These are phyloP conservation scores for Antidorcas marsupialis DNA, from an alignment of 2,113 vertebrate genomes.

Conservation along the genomic window DNA sequence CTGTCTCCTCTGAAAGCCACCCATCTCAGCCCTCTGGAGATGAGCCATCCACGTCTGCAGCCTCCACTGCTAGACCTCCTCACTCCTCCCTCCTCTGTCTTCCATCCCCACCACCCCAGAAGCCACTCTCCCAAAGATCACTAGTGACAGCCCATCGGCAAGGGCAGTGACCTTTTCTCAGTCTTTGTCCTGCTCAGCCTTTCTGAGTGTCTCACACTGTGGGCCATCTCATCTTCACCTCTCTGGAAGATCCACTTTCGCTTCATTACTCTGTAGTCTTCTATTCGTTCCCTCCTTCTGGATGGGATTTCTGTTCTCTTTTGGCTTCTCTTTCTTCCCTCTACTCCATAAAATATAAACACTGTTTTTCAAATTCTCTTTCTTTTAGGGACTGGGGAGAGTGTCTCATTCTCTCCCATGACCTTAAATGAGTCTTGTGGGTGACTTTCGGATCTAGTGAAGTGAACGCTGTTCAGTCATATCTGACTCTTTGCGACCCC, in stretches of 20 bases:
- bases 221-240: not conserved
- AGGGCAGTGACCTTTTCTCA: not conserved
- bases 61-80: not conserved
- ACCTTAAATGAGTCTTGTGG: not conserved
- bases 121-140: constrained; percentile 8
- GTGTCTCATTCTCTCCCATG: not conserved
- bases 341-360: not conserved
- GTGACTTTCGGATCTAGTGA: not conserved
- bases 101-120: not conserved
- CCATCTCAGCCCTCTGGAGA: not conserved
- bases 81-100: not conserved
- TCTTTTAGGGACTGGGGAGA: not conserved
- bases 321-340: not conserved
- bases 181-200: not conserved
- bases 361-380: not conserved
- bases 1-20: not conserved
- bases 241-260: not conserved
- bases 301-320: not conserved
- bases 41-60: no score
- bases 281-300: not conserved
- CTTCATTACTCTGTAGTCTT: not conserved
- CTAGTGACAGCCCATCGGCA: not conserved
- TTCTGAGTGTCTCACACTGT: not conserved
- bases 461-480: not conserved
- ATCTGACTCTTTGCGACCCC: not conserved